Conservation (phyloP, 2,797 vertebrate genomes). For the Rhinella marina region DNA sequence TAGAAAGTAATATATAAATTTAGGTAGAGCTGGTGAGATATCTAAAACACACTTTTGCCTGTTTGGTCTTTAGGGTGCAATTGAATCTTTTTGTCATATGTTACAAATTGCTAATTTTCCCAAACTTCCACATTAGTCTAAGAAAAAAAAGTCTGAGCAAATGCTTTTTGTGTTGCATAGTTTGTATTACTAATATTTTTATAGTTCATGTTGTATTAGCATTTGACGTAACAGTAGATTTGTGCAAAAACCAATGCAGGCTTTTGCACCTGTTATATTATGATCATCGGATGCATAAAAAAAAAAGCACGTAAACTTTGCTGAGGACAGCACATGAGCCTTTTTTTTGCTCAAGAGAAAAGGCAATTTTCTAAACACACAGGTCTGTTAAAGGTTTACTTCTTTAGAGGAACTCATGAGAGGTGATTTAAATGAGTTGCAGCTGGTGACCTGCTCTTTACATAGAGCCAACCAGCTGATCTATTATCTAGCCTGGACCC, state of each 20-base stretch:
- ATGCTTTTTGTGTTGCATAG: not conserved
- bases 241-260: not conserved
- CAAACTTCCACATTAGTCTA: not conserved
- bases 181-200: not conserved
- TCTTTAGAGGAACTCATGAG: slow-evolving; percentile 61
- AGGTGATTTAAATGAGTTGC: slow-evolving; percentile 32
- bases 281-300: not conserved
- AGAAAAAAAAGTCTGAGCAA: not conserved
- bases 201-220: not conserved
- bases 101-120: not conserved
- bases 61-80: too few species aligned
- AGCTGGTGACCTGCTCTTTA: slow-evolving; percentile 23
- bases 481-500: not conserved
- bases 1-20: too few species aligned
- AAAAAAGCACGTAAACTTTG: slow-evolving; percentile 22
- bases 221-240: not conserved
- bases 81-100: too few species aligned
- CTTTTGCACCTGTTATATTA: slow-evolving; percentile 12
- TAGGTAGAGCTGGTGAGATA: too few species aligned
- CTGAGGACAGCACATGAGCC: slow-evolving; percentile 31
- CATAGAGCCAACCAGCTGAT: slow-evolving; percentile 17
- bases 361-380: slow-evolving; percentile 49
- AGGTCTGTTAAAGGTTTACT: slow-evolving; percentile 54
- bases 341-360: slow-evolving; percentile 9
- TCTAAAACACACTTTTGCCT: too few species aligned